Evolutionary conservation across 2,113 vertebrate species (phyloP).

Genomic region (Callorhinus ursinus): DNA sequence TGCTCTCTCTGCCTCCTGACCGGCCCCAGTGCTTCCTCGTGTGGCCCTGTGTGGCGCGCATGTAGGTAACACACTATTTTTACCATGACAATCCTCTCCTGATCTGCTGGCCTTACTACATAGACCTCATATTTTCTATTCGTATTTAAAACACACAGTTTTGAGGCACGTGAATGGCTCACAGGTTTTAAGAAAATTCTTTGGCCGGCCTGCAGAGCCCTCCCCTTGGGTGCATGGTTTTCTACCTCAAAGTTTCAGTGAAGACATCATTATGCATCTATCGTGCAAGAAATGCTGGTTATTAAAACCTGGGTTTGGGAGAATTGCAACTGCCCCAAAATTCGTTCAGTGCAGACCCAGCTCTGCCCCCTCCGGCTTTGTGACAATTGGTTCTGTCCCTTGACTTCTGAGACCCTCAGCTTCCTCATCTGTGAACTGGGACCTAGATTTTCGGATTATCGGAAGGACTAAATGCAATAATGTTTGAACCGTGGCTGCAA

Average conservation of each 20-base stretch:
- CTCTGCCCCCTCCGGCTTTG: not conserved
- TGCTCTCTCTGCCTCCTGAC: not conserved
- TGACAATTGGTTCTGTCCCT: not conserved
- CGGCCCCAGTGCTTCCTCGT: fast-evolving
- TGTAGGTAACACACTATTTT: not conserved
- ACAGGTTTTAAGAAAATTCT: not conserved
- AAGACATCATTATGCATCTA: not conserved
- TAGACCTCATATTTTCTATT: not conserved
- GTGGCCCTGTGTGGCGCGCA: not conserved
- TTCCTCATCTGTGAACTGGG: not conserved
- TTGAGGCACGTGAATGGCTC: not conserved
- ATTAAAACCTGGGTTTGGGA: not conserved
- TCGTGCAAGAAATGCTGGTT: not conserved
- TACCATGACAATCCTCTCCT: not conserved
- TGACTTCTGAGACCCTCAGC: not conserved
- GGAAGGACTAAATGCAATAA: not conserved
- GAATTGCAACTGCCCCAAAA: not conserved
- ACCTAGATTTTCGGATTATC: not conserved
- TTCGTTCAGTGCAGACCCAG: not conserved
- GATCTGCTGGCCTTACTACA: not conserved
- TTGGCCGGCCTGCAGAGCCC: not conserved
- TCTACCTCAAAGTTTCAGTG: not conserved
- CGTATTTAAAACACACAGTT: not conserved
- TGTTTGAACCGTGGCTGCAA: not conserved
- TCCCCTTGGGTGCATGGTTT: fast-evolving